Evolutionary conservation across 2,113 vertebrate species (phyloP).

Genomic region (Mixornis gularis): DNA sequence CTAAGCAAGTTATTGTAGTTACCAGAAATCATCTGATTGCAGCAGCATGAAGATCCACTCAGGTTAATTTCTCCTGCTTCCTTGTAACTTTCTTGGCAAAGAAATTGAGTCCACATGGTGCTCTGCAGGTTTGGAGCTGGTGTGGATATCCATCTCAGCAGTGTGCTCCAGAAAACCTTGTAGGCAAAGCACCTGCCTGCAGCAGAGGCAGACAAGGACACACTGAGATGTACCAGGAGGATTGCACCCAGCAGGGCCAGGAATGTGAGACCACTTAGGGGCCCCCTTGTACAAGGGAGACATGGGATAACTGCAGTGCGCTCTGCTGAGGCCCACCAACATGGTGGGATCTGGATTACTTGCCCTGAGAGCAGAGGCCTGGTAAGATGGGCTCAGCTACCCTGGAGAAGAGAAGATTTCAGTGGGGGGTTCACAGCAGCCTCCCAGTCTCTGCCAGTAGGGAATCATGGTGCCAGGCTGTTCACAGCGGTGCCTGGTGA

Average conservation of each 20-base stretch:
- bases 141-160: neutral
- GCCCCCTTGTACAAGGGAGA: fast-evolving
- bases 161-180: neutral
- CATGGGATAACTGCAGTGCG: neutral
- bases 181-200: neutral
- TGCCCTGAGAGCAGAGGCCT: neutral
- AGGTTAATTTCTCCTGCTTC: neutral
- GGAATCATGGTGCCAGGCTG: neutral
- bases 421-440: neutral
- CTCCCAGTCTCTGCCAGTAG: neutral
- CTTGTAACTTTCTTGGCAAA: neutral
- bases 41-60: neutral
- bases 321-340: neutral
- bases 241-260: fast-evolving
- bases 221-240: neutral
- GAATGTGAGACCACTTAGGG: too few relatives aligned
- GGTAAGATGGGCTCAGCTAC: neutral
- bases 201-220: neutral
- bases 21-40: neutral
- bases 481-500: fast-evolving
- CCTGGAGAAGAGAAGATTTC: neutral
- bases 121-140: neutral
- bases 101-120: fast-evolving
- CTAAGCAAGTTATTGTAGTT: neutral
- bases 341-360: neutral